Percentiles rank a stretch among this genome's conserved stretches.
Conservation (phyloP, 2,113 vertebrate species). For the Neolamprologus brichardi region DNA sequence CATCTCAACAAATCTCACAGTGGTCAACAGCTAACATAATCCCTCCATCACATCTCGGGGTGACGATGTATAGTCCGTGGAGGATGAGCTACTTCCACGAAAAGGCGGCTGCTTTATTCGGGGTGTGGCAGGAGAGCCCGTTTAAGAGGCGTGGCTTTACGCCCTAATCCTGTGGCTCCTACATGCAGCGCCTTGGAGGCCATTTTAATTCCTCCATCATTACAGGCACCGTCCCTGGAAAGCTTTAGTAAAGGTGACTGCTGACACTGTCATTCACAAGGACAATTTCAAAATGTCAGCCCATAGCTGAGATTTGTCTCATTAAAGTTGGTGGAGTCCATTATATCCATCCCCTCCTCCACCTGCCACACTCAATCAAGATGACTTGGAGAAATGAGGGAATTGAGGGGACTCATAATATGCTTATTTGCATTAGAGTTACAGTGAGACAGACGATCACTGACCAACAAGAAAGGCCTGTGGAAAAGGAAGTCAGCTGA, state of each 20-base stretch:
- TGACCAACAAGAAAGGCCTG: conserved; percentile 45
- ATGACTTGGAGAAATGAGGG: conserved; percentile 23
- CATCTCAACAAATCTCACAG: conserved; percentile 44
- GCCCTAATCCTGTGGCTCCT: conserved; percentile 54
- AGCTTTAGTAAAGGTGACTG: conserved; percentile 72
- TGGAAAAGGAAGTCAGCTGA: background rate
- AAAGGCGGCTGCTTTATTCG: conserved; percentile 20
- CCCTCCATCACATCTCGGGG: conserved; percentile 36
- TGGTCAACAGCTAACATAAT: conserved; percentile 53
- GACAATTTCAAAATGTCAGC: conserved; percentile 76
- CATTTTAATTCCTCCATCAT: conserved; percentile 73
- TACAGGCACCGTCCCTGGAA: conserved; percentile 55
- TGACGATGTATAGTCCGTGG: background rate
- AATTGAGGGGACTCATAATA: conserved; percentile 44
- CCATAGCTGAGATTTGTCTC: conserved; percentile 68
- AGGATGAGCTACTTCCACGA: background rate
- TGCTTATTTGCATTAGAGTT: conserved; percentile 47
- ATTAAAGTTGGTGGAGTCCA: conserved; percentile 66
- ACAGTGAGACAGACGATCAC: conserved; percentile 9
- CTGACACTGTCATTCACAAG: conserved; percentile 71
- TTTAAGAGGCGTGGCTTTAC: conserved; percentile 59
- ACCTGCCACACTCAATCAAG: conserved; percentile 59
- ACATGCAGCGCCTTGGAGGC: conserved; percentile 40
- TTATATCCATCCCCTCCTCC: conserved; percentile 47
- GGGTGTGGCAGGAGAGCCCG: conserved; percentile 34